These are phyloP conservation scores for Holcopasites calliopsidis DNA, from an alignment of 1,140 invertebrate genomes.

Conservation along the genomic window DNA sequence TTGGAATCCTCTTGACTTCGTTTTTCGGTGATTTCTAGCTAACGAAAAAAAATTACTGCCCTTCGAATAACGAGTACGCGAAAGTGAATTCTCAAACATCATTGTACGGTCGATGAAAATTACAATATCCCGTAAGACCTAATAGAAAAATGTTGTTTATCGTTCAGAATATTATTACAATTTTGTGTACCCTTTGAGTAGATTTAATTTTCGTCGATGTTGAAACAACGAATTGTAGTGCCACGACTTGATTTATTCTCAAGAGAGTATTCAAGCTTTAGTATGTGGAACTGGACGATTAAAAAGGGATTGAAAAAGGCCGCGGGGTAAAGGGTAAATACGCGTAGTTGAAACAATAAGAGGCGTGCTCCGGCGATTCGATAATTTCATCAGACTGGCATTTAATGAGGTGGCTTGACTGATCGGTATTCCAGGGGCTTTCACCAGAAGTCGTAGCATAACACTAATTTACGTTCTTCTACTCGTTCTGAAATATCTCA, in stretches of 20 bases:
- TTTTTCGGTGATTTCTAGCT: neutral
- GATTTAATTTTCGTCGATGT: too few relatives aligned
- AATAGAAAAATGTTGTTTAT: too few relatives aligned
- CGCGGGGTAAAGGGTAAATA: neutral
- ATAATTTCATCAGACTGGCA: conserved; percentile 3
- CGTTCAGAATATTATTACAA: too few relatives aligned
- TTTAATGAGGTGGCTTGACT: neutral
- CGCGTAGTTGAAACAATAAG: neutral
- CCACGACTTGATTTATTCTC: too few relatives aligned
- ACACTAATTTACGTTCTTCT: neutral
- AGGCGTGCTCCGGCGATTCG: neutral
- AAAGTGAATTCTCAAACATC: neutral
- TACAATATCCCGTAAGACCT: too few relatives aligned
- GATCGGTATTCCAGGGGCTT: neutral
- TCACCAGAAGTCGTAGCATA: neutral
- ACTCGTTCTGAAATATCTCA: neutral
- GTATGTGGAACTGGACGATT: too few relatives aligned
- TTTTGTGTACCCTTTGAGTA: too few relatives aligned
- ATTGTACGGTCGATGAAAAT: too few relatives aligned
- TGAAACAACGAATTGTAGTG: too few relatives aligned
- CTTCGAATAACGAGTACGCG: too few relatives aligned
- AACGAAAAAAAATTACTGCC: neutral
- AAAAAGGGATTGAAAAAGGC: neutral
- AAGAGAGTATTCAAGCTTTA: too few relatives aligned
- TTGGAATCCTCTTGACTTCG: conserved; percentile 9